Evolutionary conservation across 2,888 invertebrate species (phyloP), one percentile per base, ranked within the genome.

Genomic region (Gerris lacustris): DNA sequence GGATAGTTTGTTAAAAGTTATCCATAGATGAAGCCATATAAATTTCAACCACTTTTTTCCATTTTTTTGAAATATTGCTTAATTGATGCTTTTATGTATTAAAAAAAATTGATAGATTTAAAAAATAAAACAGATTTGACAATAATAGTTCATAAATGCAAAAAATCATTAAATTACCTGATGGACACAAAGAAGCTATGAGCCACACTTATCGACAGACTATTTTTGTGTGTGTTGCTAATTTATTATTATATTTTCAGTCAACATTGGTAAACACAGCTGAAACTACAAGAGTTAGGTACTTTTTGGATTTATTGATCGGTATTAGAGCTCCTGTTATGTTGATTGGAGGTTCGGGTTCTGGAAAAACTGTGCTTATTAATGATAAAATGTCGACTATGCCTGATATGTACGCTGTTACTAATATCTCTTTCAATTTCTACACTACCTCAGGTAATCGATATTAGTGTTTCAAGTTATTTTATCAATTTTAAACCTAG

Each of bases 371-470:
- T 68, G 94, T 96, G n/a, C 86, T 94, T 67, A 88, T 96, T 72
- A 87, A 88, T 63, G 92, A 93, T 72, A 94, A 94, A 79, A 83
- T 96, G 15, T 84, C 85, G 73, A 81, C 84, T 0, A 79, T 96
- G 47, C 83, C 90, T 0, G 90, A 92, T 7, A 88, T 87, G 63
- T 96, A 88, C 79, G 88, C 89, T 45, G 84, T 95, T 6, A 88
- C 91, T 6, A 95, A 94, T 81, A 93, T 94, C 15, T 94, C 96
- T 0, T 91, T 96, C 79, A 96, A 96, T 82, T 96, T 93, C 80
- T 96, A 96, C 79, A 96, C 96, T 0, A 92, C 93, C 0, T 95
- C 95, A 63, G 87, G 87, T 86, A 77, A 77, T 76, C 67, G 11
- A 31, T 31, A 31, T 31, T 31, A 31, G 31, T 47, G 31, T 31